Conservation (phyloP, 1,140 invertebrate species). For the Mizuhopecten yessoensis region DNA sequence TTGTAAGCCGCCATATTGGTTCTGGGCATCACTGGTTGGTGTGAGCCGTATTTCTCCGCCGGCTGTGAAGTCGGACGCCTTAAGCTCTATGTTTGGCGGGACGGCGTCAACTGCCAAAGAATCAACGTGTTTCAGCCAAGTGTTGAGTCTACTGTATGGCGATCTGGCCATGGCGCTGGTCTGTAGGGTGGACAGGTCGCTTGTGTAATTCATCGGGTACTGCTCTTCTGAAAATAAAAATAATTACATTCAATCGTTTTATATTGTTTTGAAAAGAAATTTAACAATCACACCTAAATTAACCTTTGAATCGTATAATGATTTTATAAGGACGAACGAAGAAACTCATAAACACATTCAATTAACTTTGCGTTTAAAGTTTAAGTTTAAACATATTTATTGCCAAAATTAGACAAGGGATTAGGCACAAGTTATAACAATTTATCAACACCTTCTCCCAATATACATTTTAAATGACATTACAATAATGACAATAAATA, state of each 20-base stretch:
- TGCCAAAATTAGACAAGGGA: too few species aligned
- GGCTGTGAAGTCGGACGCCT: constrained; percentile 63
- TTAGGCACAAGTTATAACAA: too few species aligned
- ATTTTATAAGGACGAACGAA: too few species aligned
- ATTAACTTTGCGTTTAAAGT: too few species aligned
- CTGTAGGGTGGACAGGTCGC: not conserved
- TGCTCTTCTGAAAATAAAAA: not conserved
- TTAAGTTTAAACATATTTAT: too few species aligned
- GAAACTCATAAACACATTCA: too few species aligned
- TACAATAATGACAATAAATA: too few species aligned
- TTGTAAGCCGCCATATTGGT: not conserved
- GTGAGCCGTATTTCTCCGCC: constrained; percentile 61
- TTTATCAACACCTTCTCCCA: too few species aligned
- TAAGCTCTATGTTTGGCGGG: constrained; percentile 73
- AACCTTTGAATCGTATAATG: too few species aligned
- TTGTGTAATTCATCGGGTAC: not conserved
- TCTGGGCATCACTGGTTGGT: not conserved
- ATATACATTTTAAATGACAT: too few species aligned
- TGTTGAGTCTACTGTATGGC: not conserved
- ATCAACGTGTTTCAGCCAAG: constrained; percentile 36
- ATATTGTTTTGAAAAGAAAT: too few species aligned
- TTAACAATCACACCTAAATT: too few species aligned
- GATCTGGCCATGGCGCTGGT: constrained; percentile 7
- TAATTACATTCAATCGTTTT: not conserved
- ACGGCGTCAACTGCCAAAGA: constrained; percentile 66